Base-by-base conservation (phyloP, 2,888 invertebrate species). In the Charanyca ferruginea region DNA sequence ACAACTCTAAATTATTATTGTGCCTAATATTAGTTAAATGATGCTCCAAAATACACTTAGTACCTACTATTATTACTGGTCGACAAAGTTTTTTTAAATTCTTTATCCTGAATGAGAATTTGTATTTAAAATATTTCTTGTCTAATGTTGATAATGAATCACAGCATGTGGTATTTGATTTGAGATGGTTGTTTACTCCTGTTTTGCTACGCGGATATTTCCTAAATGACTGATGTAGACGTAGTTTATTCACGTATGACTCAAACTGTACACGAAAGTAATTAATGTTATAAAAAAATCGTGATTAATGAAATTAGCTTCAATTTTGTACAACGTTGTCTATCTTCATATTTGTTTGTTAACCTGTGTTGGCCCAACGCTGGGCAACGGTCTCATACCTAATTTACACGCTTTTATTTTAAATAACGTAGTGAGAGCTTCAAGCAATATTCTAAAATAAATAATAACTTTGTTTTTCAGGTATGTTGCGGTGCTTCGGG, bases 401-500 rank as follows among this genome's bases (percentile, higher is more conserved):
- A 28, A 28, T 28, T 28, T 5, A 28, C 5, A 28, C 3, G 7
- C 7, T 7, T 7, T 28, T 6, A 28, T 28, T 7, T 7, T 7
- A 28, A 28, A 28, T 7, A 28, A 28, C 28, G 28, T 28, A 9
- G 8, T 9, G 2, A 32, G 11, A 32, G 3, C 11, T 9, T 32
- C 32, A 42, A 42, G 6, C 42, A 42, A 4, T 2, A 11, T 45
- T 20, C 23, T 13, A 49, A 25, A 18, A n/a, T 6, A 11, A 20
- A 8, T n/a, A 20, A 11, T 16, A 32, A 38, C 2, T 9, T 42
- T 16, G 8, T 9, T 9, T 60, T 83, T 47, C 81, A 91, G 91
- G 79, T 91, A 13, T 91, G 91, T 77, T 91, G 91, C 73, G 5
- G 57, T n/a, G 23, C 25, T 25, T 18, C 45, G 18, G 48, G 16